These are phyloP conservation scores for Graphium colonna DNA, from an alignment of 2,888 invertebrate genomes.

Conservation along the genomic window DNA sequence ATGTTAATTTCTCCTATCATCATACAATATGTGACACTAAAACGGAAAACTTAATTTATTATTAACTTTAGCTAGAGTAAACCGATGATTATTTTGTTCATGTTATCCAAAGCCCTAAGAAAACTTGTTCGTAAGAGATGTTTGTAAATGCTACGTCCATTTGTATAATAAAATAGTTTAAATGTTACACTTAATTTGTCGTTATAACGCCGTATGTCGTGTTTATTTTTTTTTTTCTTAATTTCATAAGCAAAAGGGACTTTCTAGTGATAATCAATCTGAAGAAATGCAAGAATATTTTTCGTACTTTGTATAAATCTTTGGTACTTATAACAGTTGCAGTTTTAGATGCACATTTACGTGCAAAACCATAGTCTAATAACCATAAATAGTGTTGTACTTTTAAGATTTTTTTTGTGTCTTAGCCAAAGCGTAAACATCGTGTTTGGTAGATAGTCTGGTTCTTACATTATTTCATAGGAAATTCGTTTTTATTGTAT, in stretches of 20 bases:
- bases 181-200: constrained; percentile 39
- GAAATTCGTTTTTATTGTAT: not conserved
- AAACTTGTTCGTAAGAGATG: constrained; percentile 31
- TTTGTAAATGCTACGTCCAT: constrained; percentile 63
- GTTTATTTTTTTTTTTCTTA: constrained; percentile 25
- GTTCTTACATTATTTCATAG: not conserved
- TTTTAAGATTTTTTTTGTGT: not conserved
- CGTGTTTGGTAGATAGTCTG: not conserved
- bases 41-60: too few species aligned
- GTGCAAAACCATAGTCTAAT: not conserved
- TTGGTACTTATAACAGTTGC: constrained; percentile 10
- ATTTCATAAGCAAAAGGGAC: constrained; percentile 15
- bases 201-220: constrained; percentile 28
- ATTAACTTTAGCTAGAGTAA: too few species aligned
- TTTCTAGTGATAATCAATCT: constrained; percentile 16
- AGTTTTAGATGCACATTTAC: not conserved
- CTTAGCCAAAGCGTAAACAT: constrained; percentile 1
- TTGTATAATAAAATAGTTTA: constrained; percentile 54
- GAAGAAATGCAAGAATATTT: constrained; percentile 6
- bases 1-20: too few species aligned
- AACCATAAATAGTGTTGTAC: not conserved
- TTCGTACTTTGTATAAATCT: constrained; percentile 10
- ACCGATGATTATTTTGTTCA: constrained; percentile 1
- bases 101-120: constrained; percentile 19
- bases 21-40: too few species aligned